phyloP scores from a whole-genome alignment of 1,140 invertebrate species.

The Palaemon carinicauda region DNA sequence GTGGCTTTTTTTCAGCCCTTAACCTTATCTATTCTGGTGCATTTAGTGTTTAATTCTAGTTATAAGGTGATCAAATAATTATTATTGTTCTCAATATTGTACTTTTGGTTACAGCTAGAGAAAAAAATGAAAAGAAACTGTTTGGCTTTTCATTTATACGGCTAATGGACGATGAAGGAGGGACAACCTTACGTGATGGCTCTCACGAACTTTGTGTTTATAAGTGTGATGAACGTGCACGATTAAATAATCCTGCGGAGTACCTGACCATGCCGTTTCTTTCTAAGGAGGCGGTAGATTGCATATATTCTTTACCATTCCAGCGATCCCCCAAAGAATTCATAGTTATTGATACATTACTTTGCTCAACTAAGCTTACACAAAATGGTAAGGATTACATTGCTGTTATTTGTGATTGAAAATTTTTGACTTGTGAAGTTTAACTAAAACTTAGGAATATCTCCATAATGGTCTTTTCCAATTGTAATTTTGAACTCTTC shows the following conservation, averaged over 20 bases:
- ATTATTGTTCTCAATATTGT: neutral
- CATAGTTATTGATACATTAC: constrained; percentile 80
- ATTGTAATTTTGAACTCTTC: too few species aligned
- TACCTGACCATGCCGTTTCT: constrained; percentile 57
- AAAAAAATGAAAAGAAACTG: constrained; percentile 89
- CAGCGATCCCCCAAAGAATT: constrained; percentile 84
- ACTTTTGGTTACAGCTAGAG: constrained; percentile 73
- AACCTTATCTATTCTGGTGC: too few species aligned
- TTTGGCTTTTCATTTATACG: constrained; percentile 92
- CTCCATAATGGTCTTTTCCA: too few species aligned
- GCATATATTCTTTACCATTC: constrained; percentile 68
- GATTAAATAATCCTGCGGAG: constrained; percentile 67
- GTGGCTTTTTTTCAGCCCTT: too few species aligned
- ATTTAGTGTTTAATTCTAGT: too few species aligned
- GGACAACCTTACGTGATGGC: constrained; percentile 85
- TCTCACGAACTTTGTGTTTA: constrained; percentile 89
- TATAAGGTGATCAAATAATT: too few species aligned
- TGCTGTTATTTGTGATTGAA: neutral
- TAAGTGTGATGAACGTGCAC: constrained; percentile 85
- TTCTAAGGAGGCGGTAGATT: constrained; percentile 63
- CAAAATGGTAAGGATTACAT: constrained; percentile 79
- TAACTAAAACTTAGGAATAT: neutral
- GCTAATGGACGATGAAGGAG: constrained; percentile 84
- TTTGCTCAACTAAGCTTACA: constrained; percentile 94
- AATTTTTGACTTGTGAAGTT: neutral